phyloP scores from a whole-genome alignment of 1,140 invertebrate genomes.

The Temnothorax nylanderi region DNA sequence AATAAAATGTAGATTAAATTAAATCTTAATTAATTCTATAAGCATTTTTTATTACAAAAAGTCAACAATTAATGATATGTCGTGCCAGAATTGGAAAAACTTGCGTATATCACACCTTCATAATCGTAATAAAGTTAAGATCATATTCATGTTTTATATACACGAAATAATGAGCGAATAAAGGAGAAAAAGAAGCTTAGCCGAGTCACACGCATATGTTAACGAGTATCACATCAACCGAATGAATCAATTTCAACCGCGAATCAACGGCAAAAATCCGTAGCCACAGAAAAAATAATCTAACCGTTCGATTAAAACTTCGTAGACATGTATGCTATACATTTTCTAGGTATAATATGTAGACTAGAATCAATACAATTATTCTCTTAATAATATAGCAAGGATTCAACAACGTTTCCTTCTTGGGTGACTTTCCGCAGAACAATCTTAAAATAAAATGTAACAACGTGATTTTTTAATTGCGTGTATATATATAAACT shows the following conservation, averaged over 20 bases:
- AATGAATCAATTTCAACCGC: conserved; percentile 23
- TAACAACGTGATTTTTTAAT: not conserved
- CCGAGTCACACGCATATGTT: not conserved
- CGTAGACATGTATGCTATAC: not conserved
- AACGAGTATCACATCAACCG: not conserved
- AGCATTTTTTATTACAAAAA: too few species aligned
- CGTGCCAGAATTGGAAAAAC: too few species aligned
- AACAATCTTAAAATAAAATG: not conserved
- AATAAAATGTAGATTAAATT: not conserved
- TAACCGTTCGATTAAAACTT: not conserved
- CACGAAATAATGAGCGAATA: not conserved
- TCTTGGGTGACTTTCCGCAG: not conserved
- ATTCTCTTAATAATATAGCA: not conserved
- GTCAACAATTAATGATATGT: too few species aligned
- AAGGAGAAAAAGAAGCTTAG: not conserved
- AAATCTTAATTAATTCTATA: too few species aligned
- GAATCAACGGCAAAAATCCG: not conserved
- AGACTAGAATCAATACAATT: not conserved
- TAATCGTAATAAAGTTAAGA: too few species aligned
- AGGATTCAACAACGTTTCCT: not conserved
- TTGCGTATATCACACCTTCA: too few species aligned
- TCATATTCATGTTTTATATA: too few species aligned
- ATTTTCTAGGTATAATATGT: not conserved
- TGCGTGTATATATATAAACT: not conserved
- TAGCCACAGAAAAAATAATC: not conserved